These are phyloP conservation scores for Aplodontia rufa DNA, from an alignment of 2,113 vertebrate genomes.

Conservation along the genomic window DNA sequence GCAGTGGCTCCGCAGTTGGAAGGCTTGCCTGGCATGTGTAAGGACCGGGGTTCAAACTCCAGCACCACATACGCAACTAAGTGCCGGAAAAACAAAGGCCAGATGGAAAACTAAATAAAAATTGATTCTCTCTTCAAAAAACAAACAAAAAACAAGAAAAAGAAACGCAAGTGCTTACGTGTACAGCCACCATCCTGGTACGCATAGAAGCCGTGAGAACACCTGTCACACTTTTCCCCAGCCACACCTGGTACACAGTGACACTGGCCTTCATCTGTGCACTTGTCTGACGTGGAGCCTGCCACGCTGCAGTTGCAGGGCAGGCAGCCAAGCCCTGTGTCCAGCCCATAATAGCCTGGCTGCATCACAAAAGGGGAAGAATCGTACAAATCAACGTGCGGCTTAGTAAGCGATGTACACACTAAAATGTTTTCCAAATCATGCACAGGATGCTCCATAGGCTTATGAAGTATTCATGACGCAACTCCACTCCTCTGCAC, in stretches of 20 bases:
- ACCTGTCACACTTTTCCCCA: conserved; percentile 90
- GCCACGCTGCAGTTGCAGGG: conserved; percentile 89
- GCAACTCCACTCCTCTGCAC: too few relatives aligned
- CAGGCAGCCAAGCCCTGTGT: conserved; percentile 85
- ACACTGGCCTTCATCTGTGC: conserved; percentile 88
- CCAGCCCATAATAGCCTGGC: conserved; percentile 90
- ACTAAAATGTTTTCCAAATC: not conserved
- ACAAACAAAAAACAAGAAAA: too few relatives aligned
- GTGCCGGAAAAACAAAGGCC: too few relatives aligned
- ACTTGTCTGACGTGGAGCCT: conserved; percentile 87
- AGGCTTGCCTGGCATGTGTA: too few relatives aligned
- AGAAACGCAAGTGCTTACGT: conserved; percentile 83
- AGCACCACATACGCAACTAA: too few relatives aligned
- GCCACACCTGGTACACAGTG: conserved; percentile 88
- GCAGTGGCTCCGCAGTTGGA: too few relatives aligned
- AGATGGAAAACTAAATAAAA: too few relatives aligned
- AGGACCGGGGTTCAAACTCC: too few relatives aligned
- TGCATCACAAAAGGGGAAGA: conserved; percentile 75
- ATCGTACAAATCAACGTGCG: not conserved
- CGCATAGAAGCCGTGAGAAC: conserved; percentile 88
- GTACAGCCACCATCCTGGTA: conserved; percentile 88
- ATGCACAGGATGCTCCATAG: not conserved
- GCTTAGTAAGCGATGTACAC: not conserved
- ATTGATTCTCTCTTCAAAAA: too few relatives aligned
- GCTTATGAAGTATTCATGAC: not conserved